A percentile compares a stretch with the other conserved stretches of the same genome.
Conservation (phyloP, 2,888 invertebrate species). For the Thymelicus acteon region DNA sequence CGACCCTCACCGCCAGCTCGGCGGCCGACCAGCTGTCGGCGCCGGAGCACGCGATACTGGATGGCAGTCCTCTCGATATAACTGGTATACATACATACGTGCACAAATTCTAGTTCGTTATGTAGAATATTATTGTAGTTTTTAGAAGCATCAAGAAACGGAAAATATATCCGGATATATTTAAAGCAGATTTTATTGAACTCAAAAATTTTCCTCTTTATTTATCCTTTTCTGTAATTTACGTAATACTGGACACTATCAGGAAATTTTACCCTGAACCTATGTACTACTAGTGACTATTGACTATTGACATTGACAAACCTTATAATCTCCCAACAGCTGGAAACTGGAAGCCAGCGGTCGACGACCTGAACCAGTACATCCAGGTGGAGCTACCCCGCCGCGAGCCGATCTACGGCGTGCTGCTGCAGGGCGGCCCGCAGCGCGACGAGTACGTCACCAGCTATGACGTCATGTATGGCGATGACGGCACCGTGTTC, state of each 20-base stretch:
- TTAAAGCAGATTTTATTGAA: no score
- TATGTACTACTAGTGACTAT: no score
- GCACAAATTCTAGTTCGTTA: no score
- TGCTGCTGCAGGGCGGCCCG: conserved; percentile 89
- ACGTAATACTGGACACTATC: no score
- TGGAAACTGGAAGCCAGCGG: conserved; percentile 89
- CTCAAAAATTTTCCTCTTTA: no score
- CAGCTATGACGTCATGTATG: conserved; percentile 89
- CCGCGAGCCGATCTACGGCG: conserved; percentile 89
- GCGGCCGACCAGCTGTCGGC: conserved; percentile 72
- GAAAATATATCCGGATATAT: no score
- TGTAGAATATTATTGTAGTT: no score
- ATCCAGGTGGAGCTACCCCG: conserved; percentile 88
- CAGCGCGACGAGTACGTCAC: conserved; percentile 90
- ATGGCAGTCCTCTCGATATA: conserved; percentile 53
- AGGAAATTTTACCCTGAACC: no score
- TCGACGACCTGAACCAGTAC: conserved; percentile 86
- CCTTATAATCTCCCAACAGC: conserved; percentile 52
- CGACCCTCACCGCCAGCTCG: conserved; percentile 86
- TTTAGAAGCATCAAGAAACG: no score
- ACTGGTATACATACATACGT: conserved; percentile 45
- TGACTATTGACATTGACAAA: no score
- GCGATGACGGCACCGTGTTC: conserved; percentile 86
- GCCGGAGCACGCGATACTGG: conserved; percentile 82
- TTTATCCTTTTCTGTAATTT: no score